These are phyloP conservation scores for Vimba vimba DNA, from an alignment of 2,113 vertebrate species.

Conservation along the genomic window DNA sequence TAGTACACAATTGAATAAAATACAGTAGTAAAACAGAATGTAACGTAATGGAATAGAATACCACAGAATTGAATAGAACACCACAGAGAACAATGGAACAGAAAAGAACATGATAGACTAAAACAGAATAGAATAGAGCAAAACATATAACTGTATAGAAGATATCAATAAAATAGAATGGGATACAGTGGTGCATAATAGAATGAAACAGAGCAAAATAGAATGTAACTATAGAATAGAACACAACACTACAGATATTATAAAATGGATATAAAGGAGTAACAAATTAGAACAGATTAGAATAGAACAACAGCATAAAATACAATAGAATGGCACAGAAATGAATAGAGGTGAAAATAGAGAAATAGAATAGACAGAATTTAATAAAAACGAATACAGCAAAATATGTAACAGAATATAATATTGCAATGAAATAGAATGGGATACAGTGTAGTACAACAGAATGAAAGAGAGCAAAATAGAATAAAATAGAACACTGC, in stretches of 20 bases:
- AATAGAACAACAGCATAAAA: neutral
- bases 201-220: neutral
- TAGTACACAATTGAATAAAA: neutral
- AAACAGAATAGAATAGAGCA: neutral
- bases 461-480: neutral
- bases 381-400: neutral
- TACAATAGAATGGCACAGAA: neutral
- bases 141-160: neutral
- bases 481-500: neutral
- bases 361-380: neutral
- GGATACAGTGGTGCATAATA: neutral
- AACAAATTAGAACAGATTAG: neutral
- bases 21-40: neutral
- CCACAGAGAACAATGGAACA: neutral
- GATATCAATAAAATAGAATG: neutral
- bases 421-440: neutral
- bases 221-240: neutral
- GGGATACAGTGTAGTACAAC: neutral
- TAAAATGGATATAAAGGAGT: neutral
- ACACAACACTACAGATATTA: neutral
- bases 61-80: neutral
- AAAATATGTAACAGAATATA: neutral
- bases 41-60: neutral
- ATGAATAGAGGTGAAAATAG: neutral
- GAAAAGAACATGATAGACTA: neutral